A percentile compares a stretch with the other conserved stretches of the same genome.
phyloP scores from a whole-genome alignment of 1,140 invertebrate genomes.

The Drosophila willistoni region DNA sequence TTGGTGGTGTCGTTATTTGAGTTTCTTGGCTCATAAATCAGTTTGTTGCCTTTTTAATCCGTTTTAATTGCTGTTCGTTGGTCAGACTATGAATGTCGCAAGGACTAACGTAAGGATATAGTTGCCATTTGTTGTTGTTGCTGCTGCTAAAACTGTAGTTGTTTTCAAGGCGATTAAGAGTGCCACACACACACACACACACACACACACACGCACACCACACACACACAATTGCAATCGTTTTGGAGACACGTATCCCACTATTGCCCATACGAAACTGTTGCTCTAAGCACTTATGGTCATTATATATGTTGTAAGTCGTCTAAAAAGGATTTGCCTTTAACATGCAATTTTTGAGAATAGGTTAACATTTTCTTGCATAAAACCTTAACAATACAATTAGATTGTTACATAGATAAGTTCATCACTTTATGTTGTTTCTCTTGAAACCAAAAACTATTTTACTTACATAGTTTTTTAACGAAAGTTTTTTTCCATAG shows the following conservation, averaged over 20 bases:
- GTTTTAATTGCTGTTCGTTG: slow-evolving; percentile 82
- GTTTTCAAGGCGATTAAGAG: slow-evolving; percentile 73
- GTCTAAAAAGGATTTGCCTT: slow-evolving; percentile 54
- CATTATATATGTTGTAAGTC: slow-evolving; percentile 71
- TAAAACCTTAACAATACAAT: too few relatives aligned
- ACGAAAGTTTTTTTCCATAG: too few relatives aligned
- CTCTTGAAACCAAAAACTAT: too few relatives aligned
- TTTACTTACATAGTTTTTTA: too few relatives aligned
- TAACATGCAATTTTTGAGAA: neutral
- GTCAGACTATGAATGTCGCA: slow-evolving; percentile 77
- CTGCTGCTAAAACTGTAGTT: slow-evolving; percentile 27
- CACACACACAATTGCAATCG: neutral
- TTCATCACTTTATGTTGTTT: too few relatives aligned
- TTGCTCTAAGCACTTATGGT: slow-evolving; percentile 57
- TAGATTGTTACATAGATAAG: too few relatives aligned
- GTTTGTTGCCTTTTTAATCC: slow-evolving; percentile 81
- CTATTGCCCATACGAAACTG: slow-evolving; percentile 33
- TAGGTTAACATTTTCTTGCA: too few relatives aligned
- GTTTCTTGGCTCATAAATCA: slow-evolving; percentile 78
- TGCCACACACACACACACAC: slow-evolving; percentile 3
- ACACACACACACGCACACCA: neutral
- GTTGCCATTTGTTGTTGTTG: slow-evolving; percentile 44
- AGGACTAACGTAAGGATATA: slow-evolving; percentile 62
- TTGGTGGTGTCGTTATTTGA: slow-evolving; percentile 68
- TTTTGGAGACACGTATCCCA: slow-evolving; percentile 37